Conservation (phyloP, 1,140 invertebrate genomes). For the Steinernema khuongi region DNA sequence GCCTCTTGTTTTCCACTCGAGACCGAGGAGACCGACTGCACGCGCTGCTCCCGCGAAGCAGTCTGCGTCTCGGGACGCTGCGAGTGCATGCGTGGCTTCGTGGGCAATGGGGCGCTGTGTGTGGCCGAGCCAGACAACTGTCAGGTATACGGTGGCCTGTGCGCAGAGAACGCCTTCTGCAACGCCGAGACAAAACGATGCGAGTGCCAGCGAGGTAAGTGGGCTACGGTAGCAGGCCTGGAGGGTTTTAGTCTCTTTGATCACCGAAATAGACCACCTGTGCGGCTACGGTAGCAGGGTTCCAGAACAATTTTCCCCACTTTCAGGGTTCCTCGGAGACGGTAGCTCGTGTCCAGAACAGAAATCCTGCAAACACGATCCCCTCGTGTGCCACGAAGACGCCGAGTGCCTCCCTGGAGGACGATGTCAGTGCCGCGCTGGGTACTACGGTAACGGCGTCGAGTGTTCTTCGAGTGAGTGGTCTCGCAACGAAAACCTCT, state of each 20-base stretch:
- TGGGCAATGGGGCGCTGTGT: slow-evolving; percentile 51
- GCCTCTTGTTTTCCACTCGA: neutral
- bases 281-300: too few relatives aligned
- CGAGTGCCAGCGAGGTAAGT: slow-evolving; percentile 38
- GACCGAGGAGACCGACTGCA: neutral
- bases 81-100: slow-evolving; percentile 42
- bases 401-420: slow-evolving; percentile 47
- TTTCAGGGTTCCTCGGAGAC: slow-evolving; percentile 38
- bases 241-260: too few relatives aligned
- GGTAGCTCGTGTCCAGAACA: slow-evolving; percentile 38
- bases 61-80: slow-evolving; percentile 41
- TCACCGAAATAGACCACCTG: too few relatives aligned
- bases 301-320: too few relatives aligned
- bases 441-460: slow-evolving; percentile 36
- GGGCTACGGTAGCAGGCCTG: neutral
- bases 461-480: neutral
- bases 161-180: slow-evolving; percentile 42
- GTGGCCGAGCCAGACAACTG: slow-evolving; percentile 52
- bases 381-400: slow-evolving; percentile 42
- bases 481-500: neutral
- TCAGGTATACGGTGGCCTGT: slow-evolving; percentile 48
- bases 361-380: slow-evolving; percentile 36
- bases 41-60: slow-evolving; percentile 35
- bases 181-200: slow-evolving; percentile 34
- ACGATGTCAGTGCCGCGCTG: slow-evolving; percentile 40